Evolutionary conservation across 2,797 vertebrate genomes (phyloP).

Genomic region (Champsocephalus gunnari): DNA sequence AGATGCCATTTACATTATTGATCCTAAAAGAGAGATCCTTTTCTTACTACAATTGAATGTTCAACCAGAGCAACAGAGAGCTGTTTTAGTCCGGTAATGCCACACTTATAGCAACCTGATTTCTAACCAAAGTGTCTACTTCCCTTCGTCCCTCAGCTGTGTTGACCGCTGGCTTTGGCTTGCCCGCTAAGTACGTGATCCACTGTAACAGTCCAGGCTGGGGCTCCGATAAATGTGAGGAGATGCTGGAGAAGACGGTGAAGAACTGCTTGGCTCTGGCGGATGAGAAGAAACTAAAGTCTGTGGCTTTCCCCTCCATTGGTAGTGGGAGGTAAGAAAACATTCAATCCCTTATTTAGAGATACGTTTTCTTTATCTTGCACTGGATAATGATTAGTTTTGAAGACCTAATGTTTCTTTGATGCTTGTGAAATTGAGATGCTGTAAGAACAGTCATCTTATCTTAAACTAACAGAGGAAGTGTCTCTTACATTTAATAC

Average conservation of each 20-base stretch:
- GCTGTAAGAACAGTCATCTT: neutral
- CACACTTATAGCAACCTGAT: neutral
- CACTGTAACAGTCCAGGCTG: constrained; percentile 97
- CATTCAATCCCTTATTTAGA: neutral
- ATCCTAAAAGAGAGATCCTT: neutral
- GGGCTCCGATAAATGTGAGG: constrained; percentile 97
- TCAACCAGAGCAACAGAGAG: neutral
- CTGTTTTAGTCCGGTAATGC: neutral
- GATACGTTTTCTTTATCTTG: neutral
- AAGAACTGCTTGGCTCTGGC: constrained; percentile 97
- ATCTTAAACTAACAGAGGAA: neutral
- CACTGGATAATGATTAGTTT: neutral
- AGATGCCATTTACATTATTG: neutral
- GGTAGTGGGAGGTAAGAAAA: constrained; percentile 92
- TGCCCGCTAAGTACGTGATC: constrained; percentile 97
- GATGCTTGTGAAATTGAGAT: neutral
- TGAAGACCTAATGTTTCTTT: neutral
- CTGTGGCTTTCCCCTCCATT: constrained; percentile 97
- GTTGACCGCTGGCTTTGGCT: constrained; percentile 90
- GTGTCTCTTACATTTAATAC: neutral
- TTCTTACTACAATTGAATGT: neutral
- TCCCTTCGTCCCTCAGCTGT: constrained; percentile 81
- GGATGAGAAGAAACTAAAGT: constrained; percentile 98
- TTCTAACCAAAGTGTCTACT: neutral
- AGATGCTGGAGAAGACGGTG: constrained; percentile 96